Evolutionary conservation across 2,797 vertebrate genomes (phyloP), one percentile per base, ranked within the genome.

Genomic region (Xiphorhynchus erythropygius): DNA sequence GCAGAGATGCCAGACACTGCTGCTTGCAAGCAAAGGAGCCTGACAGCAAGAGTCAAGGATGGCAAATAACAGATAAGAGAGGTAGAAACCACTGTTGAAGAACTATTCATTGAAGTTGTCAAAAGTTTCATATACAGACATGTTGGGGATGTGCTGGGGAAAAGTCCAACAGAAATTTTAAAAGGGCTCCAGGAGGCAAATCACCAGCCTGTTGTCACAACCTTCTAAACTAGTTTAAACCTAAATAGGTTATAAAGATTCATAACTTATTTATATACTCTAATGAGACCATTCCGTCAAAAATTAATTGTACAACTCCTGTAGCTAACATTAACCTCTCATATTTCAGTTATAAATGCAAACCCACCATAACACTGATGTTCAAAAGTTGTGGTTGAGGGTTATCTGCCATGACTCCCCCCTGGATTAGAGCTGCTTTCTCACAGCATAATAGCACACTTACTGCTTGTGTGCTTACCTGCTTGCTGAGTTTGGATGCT

Each of bases 401-500:
- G 27, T 80, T 39, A 62, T 11, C 35, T 53, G 32, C 39, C 27
- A 11, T 5, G 3, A 46, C 39, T 59, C 8, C 17, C 32, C 18
- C 13, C 27, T 10, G 5, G 25, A 39, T 19, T 18, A 56, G 24
- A 74, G 11, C n/a, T 33, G 15, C 35, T 69, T 47, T 73, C 37
- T 63, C 39, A 28, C 2, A 21, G 37, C 4, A 10, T 15, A 50
- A 13, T 17, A 65, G 32, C 47, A 37, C 0, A 3, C 13, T 7
- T 1, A 9, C 5, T 25, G 56, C 52, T 67, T 32, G 7, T 19
- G 7, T 21, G 15, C 25, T 52, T 97, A 99, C 99, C 99, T 98
- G 98, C 74, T 99, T 21, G 0, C 94, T 75, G 87, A 99, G 83
- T 92, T 97, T 98, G 84, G 97, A 98, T 27, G 98, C 86, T 91